Conservation (phyloP, 2,113 vertebrate genomes). For the Oenanthe melanoleuca region DNA sequence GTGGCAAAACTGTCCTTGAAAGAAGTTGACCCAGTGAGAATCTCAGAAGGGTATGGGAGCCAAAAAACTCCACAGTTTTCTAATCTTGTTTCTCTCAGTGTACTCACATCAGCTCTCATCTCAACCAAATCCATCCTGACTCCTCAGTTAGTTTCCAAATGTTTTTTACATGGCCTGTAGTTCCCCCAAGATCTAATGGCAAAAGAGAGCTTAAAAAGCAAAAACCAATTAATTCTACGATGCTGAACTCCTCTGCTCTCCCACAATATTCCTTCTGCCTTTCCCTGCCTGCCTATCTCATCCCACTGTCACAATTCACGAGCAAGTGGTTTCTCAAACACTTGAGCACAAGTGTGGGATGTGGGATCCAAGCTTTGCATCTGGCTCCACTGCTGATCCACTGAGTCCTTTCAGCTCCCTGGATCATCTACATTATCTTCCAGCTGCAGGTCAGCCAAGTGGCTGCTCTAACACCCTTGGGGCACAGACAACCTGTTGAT, state of each 20-base stretch:
- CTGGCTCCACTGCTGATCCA: background rate
- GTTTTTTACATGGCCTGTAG: background rate
- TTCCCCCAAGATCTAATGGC: rapidly evolving
- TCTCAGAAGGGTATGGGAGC: background rate
- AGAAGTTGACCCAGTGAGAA: background rate
- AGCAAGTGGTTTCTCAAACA: background rate
- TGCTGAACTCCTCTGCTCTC: background rate
- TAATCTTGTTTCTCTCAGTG: background rate
- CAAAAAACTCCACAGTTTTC: background rate
- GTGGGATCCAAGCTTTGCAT: background rate
- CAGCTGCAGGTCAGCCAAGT: background rate
- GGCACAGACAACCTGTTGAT: background rate
- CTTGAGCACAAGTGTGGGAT: background rate
- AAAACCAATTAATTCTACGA: background rate
- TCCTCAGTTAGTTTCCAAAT: background rate
- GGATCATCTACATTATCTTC: background rate
- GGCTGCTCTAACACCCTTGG: background rate
- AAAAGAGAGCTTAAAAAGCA: background rate
- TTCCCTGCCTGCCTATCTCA: background rate
- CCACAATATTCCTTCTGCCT: background rate
- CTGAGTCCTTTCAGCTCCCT: background rate
- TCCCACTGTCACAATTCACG: background rate
- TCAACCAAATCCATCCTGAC: background rate
- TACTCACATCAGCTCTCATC: background rate
- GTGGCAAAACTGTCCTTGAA: background rate